A percentile compares a stretch with the other conserved stretches of the same genome.
phyloP scores from a whole-genome alignment of 2,888 invertebrate species.

The Stenoptilia bipunctidactyla region DNA sequence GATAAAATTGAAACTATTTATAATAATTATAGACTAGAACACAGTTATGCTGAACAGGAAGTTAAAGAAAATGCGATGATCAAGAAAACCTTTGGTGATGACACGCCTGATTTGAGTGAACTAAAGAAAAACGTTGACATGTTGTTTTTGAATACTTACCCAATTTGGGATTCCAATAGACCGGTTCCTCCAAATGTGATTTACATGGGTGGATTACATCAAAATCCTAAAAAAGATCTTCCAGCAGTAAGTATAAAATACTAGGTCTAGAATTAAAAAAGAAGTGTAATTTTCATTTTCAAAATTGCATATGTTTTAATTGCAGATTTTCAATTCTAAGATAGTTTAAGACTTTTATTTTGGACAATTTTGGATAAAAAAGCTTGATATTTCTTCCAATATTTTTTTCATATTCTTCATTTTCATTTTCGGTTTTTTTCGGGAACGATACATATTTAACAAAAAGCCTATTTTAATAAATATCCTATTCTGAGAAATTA shows the following conservation, averaged over 20 bases:
- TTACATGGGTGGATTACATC: constrained; percentile 45
- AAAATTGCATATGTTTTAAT: too few species aligned
- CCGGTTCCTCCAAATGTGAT: constrained; percentile 45
- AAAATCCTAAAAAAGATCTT: constrained; percentile 33
- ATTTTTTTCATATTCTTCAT: too few species aligned
- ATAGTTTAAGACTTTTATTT: too few species aligned
- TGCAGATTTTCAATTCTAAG: too few species aligned
- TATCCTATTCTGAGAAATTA: too few species aligned
- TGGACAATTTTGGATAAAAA: too few species aligned
- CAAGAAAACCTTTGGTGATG: constrained; percentile 20
- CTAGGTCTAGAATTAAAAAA: too few species aligned
- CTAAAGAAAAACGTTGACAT: constrained; percentile 30
- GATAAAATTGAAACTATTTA: constrained; percentile 25
- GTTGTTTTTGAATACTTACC: constrained; percentile 45
- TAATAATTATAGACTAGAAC: constrained; percentile 12
- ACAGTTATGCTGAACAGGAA: constrained; percentile 3
- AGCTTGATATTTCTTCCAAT: too few species aligned
- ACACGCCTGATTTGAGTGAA: constrained; percentile 19
- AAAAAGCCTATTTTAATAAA: too few species aligned
- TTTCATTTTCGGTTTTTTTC: too few species aligned
- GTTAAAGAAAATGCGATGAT: constrained; percentile 15
- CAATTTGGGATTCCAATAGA: constrained; percentile 31
- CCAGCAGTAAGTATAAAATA: constrained; percentile 21
- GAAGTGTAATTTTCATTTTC: too few species aligned
- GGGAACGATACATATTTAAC: too few species aligned